These are phyloP conservation scores for Chelonus insularis DNA, from an alignment of 1,140 invertebrate genomes.

Conservation along the genomic window DNA sequence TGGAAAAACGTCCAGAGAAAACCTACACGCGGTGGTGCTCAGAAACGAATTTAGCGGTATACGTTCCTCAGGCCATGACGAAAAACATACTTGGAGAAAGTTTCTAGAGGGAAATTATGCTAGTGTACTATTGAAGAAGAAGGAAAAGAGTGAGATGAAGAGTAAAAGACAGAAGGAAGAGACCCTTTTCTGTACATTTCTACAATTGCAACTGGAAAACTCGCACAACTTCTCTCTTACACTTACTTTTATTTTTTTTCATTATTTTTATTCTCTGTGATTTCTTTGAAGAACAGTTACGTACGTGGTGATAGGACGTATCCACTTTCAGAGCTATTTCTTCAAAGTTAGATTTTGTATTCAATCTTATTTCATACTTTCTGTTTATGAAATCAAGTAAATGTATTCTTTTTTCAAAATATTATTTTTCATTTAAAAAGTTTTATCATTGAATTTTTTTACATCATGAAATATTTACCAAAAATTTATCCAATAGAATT, in stretches of 20 bases:
- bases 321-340: constrained; percentile 2
- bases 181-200: background rate
- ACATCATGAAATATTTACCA: too few species aligned
- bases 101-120: constrained; percentile 43
- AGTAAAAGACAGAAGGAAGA: constrained; percentile 14
- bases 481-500: too few species aligned
- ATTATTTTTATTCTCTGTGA: background rate
- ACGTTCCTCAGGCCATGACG: constrained; percentile 21
- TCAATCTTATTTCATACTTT: background rate
- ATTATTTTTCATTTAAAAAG: background rate
- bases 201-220: constrained; percentile 17
- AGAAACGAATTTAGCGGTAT: constrained; percentile 44
- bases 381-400: background rate
- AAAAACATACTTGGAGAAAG: constrained; percentile 30
- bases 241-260: constrained; percentile 1
- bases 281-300: constrained; percentile 5
- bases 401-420: background rate
- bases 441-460: too few species aligned
- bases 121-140: constrained; percentile 29
- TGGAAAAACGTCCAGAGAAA: constrained; percentile 15
- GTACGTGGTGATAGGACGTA: constrained; percentile 1
- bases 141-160: constrained; percentile 31
- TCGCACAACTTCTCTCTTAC: constrained; percentile 19
- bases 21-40: constrained; percentile 24
- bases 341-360: background rate